Evolutionary conservation across 1,140 invertebrate genomes (phyloP), one percentile per base, ranked within the genome.

Genomic region (Odontomachus brunneus): DNA sequence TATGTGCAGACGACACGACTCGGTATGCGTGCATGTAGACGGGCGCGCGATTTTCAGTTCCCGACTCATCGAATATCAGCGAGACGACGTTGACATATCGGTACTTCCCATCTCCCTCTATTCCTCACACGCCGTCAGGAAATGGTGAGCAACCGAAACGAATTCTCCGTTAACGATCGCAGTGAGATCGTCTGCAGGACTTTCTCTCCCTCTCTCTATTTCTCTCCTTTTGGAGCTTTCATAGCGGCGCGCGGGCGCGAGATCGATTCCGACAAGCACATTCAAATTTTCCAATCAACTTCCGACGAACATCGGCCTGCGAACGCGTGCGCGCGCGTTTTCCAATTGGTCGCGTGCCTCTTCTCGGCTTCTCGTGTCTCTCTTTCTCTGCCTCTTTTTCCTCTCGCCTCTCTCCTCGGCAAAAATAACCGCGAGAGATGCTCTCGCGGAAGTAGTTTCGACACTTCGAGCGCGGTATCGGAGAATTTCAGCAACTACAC

Each of bases 161-260:
- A 87, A 86, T 86, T 87, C 86, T 75, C 83, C 86, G 81, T 87
- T 87, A 87, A 49, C 86, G 86, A 87, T 87, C 75, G 66, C 67
- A 84, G 84, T 69, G 66, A 85, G 87, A 87, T 87, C 85, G 82
- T 86, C 38, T 44, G 38, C 38, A 7, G 38, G 38, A 44, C 38
- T 11, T 11, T 67, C n/a, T 29, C 65, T 49, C 24, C 48, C 38
- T 49, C 38, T 4, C 38, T 44, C 38, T 44, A 0, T 44, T 7
- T 44, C 38, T 67, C 55, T 22, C 72, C 51, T 65, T 51, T 67
- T 44, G 29, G n/a, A 55, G 38, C 38, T 26, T 76, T 83, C 55
- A 78, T 49, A 11, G 29, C 5, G 29, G 29, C 5, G 29, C 5
- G 29, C 29, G 72, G 12, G 22, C 9, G 17, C 49, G 15, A 17